Conservation (phyloP, 2,797 vertebrate species). For the Lacerta agilis region DNA sequence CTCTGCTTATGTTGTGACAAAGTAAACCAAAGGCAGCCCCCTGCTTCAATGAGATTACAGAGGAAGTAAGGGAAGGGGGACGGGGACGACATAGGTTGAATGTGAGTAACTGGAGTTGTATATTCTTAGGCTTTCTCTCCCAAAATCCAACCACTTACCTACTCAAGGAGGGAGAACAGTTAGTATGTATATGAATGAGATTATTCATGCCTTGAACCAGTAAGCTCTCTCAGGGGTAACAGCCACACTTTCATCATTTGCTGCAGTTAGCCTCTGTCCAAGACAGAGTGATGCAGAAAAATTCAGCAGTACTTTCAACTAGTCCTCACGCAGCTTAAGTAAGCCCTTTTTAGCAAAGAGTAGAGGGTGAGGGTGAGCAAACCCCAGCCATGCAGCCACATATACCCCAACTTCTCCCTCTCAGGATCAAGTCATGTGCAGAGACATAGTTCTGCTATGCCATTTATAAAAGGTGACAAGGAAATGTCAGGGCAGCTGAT, state of each 20-base stretch:
- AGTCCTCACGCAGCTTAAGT: background rate
- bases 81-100: background rate
- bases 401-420: background rate
- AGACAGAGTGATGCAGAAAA: background rate
- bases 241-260: background rate
- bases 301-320: background rate
- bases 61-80: background rate
- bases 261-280: background rate
- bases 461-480: background rate
- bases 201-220: background rate
- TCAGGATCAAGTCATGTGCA: background rate
- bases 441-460: background rate
- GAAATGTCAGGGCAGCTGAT: slow-evolving; percentile 5
- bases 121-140: background rate
- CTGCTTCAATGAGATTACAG: background rate
- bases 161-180: background rate
- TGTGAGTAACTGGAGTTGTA: background rate
- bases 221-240: background rate
- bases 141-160: background rate
- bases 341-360: background rate
- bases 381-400: background rate
- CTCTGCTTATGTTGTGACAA: background rate
- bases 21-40: background rate
- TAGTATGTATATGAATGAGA: background rate
- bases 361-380: background rate